Base-by-base conservation (phyloP, 2,888 invertebrate species). In the Mesorhabditis spiculigera region DNA sequence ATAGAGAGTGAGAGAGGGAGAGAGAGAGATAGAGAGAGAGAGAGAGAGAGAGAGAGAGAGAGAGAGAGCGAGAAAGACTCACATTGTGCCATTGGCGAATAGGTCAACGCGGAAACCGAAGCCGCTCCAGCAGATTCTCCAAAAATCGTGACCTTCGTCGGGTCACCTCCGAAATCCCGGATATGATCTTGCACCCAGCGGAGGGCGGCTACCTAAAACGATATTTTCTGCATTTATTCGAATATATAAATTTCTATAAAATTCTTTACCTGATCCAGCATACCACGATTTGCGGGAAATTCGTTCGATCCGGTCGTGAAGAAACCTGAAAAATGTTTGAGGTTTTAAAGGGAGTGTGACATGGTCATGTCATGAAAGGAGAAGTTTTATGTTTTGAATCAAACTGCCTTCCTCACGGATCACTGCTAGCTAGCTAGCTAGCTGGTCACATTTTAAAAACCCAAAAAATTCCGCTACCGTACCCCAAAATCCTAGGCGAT, bases 121-220 rank as follows among this genome's bases (percentile, higher is more conserved):
- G 58, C 58, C 58, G 58, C 8, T 10, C 58, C 58, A 50, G 58
- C 58, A n/a, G 58, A 50, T 50, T 50, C 58, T n/a, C 58, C 58
- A n/a, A 50, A 50, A 50, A 50, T 50, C 58, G 58, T 50, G 10
- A 50, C 58, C n/a, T 2, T 50, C 3, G 8, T 50, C 58, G 58
- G 58, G n/a, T 50, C 58, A 2, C 58, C 58, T 1, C 58, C 58
- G 3, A 50, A 50, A 13, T 50, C n/a, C 8, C 10, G 10, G n/a
- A 50, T 50, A n/a, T 50, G 8, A 50, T 50, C n/a, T 50, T 50
- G 58, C 58, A 50, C 58, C 58, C 58, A 50, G 8, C n/a, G 8
- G 2, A 50, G n/a, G 2, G 58, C 58, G 2, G 8, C 58, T 10
- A 50, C n/a, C 58, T 50, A n/a, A 50, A 50, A 13, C n/a, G 8